These are phyloP conservation scores for Paracyclopina nana DNA, from an alignment of 1,140 invertebrate species.

Conservation along the genomic window DNA sequence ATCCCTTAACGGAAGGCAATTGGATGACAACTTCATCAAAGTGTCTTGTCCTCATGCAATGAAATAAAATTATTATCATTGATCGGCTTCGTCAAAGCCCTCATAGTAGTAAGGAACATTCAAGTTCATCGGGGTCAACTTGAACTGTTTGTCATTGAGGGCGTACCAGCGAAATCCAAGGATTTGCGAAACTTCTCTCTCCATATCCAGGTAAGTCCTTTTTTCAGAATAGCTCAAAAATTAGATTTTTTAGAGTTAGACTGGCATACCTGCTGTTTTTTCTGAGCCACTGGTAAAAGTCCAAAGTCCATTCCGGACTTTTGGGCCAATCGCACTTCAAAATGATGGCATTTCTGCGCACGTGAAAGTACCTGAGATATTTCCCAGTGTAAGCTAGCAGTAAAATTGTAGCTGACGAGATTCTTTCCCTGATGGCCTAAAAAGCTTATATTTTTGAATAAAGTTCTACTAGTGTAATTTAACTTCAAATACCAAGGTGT, in stretches of 20 bases:
- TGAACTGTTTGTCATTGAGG: constrained; percentile 16
- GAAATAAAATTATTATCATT: neutral
- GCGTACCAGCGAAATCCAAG: constrained; percentile 16
- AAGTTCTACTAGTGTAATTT: neutral
- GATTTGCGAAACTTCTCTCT: constrained; percentile 15
- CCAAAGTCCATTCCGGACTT: constrained; percentile 12
- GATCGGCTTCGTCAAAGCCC: constrained; percentile 13
- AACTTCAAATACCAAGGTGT: constrained; percentile 42
- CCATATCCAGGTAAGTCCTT: constrained; percentile 14
- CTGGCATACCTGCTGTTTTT: constrained; percentile 7
- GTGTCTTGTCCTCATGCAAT: too few relatives aligned
- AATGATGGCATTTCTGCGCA: constrained; percentile 41
- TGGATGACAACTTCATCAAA: too few relatives aligned
- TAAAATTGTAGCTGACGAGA: constrained; percentile 55
- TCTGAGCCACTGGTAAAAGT: constrained; percentile 15
- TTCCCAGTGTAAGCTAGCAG: constrained; percentile 44
- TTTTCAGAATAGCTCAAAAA: neutral
- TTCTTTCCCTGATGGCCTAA: constrained; percentile 49
- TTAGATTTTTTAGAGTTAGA: neutral
- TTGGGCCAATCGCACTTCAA: constrained; percentile 16
- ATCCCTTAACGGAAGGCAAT: too few relatives aligned
- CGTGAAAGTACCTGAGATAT: constrained; percentile 40
- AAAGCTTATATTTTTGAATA: neutral
- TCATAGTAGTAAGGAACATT: constrained; percentile 16
- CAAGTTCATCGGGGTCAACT: constrained; percentile 14